Percentiles rank a stretch among this genome's conserved stretches.
These are phyloP conservation scores for Tokudaia tokunoshimensis DNA, from an alignment of 2,797 vertebrate species.

Conservation along the genomic window DNA sequence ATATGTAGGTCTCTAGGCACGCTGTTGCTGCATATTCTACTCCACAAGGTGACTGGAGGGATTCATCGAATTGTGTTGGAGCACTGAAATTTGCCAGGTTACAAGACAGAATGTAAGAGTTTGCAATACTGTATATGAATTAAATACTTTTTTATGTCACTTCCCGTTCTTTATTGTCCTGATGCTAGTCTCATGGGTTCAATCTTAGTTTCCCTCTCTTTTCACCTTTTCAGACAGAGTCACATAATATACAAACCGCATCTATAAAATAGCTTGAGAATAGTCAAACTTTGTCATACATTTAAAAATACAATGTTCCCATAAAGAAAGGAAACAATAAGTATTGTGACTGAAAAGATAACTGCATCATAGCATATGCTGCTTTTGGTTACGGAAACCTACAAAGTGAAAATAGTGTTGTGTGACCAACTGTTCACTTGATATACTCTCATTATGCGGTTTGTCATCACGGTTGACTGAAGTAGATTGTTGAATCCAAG, in stretches of 20 bases:
- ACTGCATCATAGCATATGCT: background rate
- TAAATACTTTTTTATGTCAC: background rate
- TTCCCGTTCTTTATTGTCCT: background rate
- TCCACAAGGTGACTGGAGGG: background rate
- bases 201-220: background rate
- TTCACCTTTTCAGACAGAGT: constrained; percentile 19
- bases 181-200: constrained; percentile 23
- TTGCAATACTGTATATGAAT: background rate
- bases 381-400: background rate
- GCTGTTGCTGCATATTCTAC: background rate
- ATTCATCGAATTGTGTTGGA: background rate
- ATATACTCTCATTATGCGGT: background rate
- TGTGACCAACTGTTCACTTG: background rate
- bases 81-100: background rate
- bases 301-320: background rate
- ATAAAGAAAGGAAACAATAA: constrained; percentile 31
- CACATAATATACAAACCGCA: constrained; percentile 14
- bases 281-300: background rate
- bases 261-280: constrained; percentile 53
- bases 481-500: background rate
- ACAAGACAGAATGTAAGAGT: background rate
- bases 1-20: background rate
- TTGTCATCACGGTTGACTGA: background rate
- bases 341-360: background rate
- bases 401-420: background rate